Conservation (phyloP, 2,797 vertebrate species). For the Hyperoplus lanceolatus region DNA sequence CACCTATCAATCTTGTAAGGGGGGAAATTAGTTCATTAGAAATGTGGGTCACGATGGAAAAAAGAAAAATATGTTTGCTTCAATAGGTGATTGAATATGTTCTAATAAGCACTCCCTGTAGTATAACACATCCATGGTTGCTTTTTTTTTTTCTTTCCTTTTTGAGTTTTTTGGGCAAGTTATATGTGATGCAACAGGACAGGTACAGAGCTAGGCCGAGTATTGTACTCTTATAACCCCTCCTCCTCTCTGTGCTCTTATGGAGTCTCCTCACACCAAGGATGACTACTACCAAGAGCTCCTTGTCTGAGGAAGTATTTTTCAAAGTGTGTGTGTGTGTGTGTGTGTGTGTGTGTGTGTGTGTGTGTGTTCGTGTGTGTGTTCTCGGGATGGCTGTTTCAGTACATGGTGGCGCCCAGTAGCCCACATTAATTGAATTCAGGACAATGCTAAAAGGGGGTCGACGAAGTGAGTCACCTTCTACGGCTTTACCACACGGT, state of each 20-base stretch:
- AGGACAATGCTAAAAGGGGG: slow-evolving; percentile 58
- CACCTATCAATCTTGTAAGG: slow-evolving; percentile 26
- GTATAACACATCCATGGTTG: slow-evolving; percentile 61
- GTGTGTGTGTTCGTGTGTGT: too few species aligned
- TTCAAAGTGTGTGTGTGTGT: slow-evolving; percentile 34
- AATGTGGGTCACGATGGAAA: slow-evolving; percentile 64
- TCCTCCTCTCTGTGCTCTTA: slow-evolving; percentile 50
- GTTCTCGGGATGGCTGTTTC: slow-evolving; percentile 41
- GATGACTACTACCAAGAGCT: slow-evolving; percentile 63
- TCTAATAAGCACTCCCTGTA: slow-evolving; percentile 83
- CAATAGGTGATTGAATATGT: slow-evolving; percentile 70
- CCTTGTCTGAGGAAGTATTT: slow-evolving; percentile 67
- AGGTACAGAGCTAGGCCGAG: slow-evolving; percentile 62
- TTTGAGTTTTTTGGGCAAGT: slow-evolving; percentile 53
- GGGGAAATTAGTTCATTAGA: slow-evolving; percentile 36
- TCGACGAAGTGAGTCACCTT: slow-evolving; percentile 31
- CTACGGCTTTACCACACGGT: slow-evolving; percentile 56
- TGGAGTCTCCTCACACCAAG: slow-evolving; percentile 56
- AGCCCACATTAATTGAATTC: slow-evolving; percentile 62
- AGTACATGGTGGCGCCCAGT: slow-evolving; percentile 40
- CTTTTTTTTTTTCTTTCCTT: slow-evolving; percentile 9
- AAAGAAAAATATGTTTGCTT: slow-evolving; percentile 56
- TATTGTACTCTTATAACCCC: slow-evolving; percentile 63
- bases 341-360: too few species aligned
- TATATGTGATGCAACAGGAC: slow-evolving; percentile 63